Conservation (phyloP, 2,888 invertebrate species). For the Cecidostiba fungosa region DNA sequence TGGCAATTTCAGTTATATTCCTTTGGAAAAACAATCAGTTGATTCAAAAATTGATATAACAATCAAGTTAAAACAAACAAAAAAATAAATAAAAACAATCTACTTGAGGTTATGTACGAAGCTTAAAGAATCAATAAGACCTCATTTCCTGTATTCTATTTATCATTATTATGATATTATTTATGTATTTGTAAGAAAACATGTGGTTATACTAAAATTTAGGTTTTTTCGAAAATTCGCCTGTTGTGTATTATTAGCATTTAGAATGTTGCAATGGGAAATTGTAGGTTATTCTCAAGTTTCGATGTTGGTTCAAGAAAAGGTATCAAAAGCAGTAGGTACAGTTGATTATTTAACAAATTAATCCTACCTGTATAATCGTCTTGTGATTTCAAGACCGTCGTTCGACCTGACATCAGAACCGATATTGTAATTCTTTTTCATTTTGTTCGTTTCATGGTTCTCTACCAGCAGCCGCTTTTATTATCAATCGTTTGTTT, state of each 20-base stretch:
- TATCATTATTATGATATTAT: neutral
- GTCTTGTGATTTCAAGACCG: slow-evolving; percentile 82
- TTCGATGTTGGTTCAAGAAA: neutral
- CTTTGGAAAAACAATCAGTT: slow-evolving; percentile 27
- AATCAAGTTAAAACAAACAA: neutral
- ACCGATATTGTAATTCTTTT: slow-evolving; percentile 81
- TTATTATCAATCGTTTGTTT: slow-evolving; percentile 50
- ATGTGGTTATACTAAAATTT: neutral
- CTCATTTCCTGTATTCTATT: neutral
- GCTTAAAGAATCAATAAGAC: neutral
- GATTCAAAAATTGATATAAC: neutral
- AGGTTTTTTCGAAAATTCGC: neutral
- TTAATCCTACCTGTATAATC: slow-evolving; percentile 81
- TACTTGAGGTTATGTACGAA: slow-evolving; percentile 49
- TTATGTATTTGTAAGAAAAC: neutral
- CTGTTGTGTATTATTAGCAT: no score
- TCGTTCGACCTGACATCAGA: slow-evolving; percentile 82
- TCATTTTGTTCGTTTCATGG: slow-evolving; percentile 76
- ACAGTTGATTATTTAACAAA: neutral
- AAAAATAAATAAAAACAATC: neutral
- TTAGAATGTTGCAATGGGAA: neutral
- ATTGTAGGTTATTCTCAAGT: neutral
- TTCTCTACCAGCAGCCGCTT: slow-evolving; percentile 32
- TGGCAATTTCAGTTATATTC: slow-evolving; percentile 82
- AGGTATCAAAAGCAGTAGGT: neutral